phyloP scores from a whole-genome alignment of 2,113 vertebrate species.

The Colaptes auratus region DNA sequence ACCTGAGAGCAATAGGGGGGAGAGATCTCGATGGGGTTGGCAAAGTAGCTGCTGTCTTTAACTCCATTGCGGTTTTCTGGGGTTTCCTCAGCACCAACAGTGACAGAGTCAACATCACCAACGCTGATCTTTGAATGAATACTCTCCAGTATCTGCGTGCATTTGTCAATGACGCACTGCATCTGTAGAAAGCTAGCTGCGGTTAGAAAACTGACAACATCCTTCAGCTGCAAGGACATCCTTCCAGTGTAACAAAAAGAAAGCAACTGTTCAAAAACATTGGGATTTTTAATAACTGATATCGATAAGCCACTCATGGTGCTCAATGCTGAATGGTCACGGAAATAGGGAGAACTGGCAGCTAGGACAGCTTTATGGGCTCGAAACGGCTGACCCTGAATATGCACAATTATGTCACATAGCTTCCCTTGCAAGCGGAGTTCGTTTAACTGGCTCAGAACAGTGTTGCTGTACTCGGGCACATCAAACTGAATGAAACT shows the following conservation, averaged over 20 bases:
- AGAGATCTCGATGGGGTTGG: constrained; percentile 96
- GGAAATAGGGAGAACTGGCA: constrained; percentile 97
- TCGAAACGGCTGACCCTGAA: constrained; percentile 96
- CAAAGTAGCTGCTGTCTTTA: constrained; percentile 89
- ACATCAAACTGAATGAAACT: constrained; percentile 99
- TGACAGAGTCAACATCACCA: constrained; percentile 82
- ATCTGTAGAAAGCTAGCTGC: constrained; percentile 99
- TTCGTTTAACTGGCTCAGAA: constrained; percentile 96
- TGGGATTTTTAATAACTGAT: constrained; percentile 97
- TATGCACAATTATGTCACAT: constrained; percentile 98
- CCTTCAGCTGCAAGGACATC: constrained; percentile 96
- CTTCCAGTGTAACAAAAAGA: constrained; percentile 99
- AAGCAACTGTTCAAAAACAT: constrained; percentile 96
- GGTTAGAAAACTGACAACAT: constrained; percentile 96
- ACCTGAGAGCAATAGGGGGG: constrained; percentile 91
- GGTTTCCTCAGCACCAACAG: constrained; percentile 84
- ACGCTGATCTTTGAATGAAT: constrained; percentile 96
- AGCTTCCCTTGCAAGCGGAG: constrained; percentile 96
- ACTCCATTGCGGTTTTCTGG: constrained; percentile 86
- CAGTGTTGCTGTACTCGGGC: constrained; percentile 97
- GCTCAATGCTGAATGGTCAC: constrained; percentile 95
- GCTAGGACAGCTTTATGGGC: constrained; percentile 97
- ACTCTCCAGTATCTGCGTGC: constrained; percentile 96
- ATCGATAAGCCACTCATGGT: constrained; percentile 99
- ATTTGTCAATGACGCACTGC: constrained; percentile 98